Percentiles rank a stretch among this genome's conserved stretches.
phyloP scores from a whole-genome alignment of 2,888 invertebrate species.

The Cepaea hortensis region DNA sequence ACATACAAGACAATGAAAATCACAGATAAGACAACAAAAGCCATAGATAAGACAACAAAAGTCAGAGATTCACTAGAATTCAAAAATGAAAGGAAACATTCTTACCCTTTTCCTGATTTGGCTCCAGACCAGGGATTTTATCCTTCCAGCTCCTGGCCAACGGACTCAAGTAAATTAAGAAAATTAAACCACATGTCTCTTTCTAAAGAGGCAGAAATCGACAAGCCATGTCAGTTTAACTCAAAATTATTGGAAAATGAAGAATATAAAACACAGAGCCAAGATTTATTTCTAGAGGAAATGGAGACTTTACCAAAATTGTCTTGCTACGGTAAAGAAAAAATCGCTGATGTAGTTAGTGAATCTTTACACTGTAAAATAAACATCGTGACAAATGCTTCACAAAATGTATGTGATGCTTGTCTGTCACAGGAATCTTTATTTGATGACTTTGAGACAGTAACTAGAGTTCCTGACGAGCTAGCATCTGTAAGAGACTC shows the following conservation, averaged over 20 bases:
- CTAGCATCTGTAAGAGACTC: neutral
- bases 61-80: neutral
- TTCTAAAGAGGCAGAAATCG: neutral
- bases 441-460: neutral
- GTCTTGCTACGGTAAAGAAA: neutral
- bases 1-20: neutral
- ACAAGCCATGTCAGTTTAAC: neutral
- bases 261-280: neutral
- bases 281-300: neutral
- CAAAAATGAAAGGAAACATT: neutral
- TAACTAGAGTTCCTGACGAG: neutral
- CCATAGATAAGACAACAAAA: neutral
- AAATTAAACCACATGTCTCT: neutral
- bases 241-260: neutral
- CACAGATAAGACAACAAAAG: too few species aligned
- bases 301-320: neutral
- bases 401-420: neutral
- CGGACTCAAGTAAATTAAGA: neutral
- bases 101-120: neutral
- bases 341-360: neutral
- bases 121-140: neutral
- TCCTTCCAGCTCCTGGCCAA: slow-evolving; percentile 17
- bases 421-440: neutral
- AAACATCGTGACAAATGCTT: neutral
- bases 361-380: neutral